These are phyloP conservation scores for Aphelocoma coerulescens DNA, from an alignment of 2,113 vertebrate genomes.

Conservation along the genomic window DNA sequence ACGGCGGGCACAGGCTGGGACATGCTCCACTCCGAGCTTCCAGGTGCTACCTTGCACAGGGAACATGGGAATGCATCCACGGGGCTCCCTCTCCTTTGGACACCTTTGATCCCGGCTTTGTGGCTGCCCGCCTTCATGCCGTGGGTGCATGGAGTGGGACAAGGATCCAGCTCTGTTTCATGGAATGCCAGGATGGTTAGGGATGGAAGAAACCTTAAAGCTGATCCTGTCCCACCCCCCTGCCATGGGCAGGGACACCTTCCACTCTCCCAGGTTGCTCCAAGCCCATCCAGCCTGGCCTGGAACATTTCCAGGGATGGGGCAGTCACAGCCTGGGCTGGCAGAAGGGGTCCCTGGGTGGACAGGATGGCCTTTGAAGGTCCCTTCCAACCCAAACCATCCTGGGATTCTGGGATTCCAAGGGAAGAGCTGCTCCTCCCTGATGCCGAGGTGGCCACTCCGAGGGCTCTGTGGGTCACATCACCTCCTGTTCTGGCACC, in stretches of 20 bases:
- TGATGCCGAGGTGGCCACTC: fast-evolving
- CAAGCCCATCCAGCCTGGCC: not conserved
- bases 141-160: fast-evolving
- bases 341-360: not conserved
- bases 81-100: not conserved
- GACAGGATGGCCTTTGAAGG: not conserved
- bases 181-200: not conserved
- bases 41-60: not conserved
- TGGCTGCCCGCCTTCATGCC: not conserved
- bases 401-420: not conserved
- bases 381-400: not conserved
- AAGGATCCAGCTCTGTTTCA: not conserved
- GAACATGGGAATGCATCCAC: not conserved
- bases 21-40: fast-evolving
- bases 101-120: not conserved
- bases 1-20: not conserved
- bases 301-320: not conserved
- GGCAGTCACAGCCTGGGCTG: not conserved
- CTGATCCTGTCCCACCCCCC: not conserved
- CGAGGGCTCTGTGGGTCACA: fast-evolving
- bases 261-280: not conserved
- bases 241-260: not conserved
- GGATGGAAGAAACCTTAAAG: not conserved
- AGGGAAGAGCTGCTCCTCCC: not conserved
- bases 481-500: not conserved